Conservation (phyloP, 2,113 vertebrate species). For the Hypomesus transpacificus region DNA sequence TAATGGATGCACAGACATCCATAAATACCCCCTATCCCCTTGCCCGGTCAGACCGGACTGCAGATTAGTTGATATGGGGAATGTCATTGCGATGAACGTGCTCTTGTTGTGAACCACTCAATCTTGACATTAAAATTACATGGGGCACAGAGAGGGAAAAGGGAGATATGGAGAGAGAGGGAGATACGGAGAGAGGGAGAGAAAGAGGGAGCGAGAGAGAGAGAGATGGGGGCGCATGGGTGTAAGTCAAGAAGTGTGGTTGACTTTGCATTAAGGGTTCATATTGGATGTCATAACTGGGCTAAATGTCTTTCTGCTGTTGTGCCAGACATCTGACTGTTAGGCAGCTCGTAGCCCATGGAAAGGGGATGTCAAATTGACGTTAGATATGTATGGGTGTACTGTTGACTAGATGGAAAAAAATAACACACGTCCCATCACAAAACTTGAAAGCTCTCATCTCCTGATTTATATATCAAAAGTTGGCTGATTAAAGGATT, state of each 20-base stretch:
- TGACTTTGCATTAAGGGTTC: slow-evolving; percentile 34
- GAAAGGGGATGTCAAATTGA: background rate
- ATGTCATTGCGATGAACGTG: slow-evolving; percentile 34
- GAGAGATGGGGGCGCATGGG: too few relatives aligned
- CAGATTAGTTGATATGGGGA: slow-evolving; percentile 31
- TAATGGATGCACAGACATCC: slow-evolving; percentile 42
- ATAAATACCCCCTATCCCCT: slow-evolving; percentile 47
- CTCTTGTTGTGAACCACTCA: slow-evolving; percentile 38
- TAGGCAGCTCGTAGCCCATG: slow-evolving; percentile 6
- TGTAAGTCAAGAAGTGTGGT: background rate
- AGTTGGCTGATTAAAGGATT: background rate
- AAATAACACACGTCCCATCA: too few relatives aligned
- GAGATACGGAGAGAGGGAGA: background rate
- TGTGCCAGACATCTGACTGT: slow-evolving; percentile 25
- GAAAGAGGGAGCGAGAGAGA: background rate
- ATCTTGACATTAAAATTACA: slow-evolving; percentile 52
- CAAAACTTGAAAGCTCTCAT: too few relatives aligned
- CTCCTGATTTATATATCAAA: too few relatives aligned
- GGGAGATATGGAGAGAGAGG: background rate
- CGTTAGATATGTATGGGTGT: background rate
- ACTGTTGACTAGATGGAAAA: background rate
- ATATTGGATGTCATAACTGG: slow-evolving; percentile 8
- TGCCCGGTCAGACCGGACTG: slow-evolving; percentile 37
- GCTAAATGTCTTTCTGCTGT: slow-evolving; percentile 8
- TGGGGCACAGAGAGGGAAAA: slow-evolving; percentile 10